A percentile compares a stretch with the other conserved stretches of the same genome.
These are phyloP conservation scores for Ischnura elegans DNA, from an alignment of 2,888 invertebrate genomes.

Conservation along the genomic window DNA sequence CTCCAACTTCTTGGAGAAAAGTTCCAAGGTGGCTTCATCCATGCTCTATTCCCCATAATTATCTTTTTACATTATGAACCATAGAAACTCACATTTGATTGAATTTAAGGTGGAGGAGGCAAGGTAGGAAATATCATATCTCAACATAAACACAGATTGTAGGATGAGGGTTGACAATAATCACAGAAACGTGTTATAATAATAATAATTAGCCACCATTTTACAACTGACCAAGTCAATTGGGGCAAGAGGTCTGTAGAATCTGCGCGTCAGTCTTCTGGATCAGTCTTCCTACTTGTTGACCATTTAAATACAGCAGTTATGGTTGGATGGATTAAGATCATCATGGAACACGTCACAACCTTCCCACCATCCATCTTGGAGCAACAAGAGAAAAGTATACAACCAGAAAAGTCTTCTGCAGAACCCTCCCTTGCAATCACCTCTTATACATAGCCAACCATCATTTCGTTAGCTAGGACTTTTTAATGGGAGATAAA, in stretches of 20 bases:
- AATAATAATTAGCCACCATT: conserved; percentile 60
- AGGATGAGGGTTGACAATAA: conserved; percentile 67
- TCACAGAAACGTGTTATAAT: conserved; percentile 63
- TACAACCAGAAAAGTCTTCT: conserved; percentile 59
- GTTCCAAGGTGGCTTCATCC: conserved; percentile 34
- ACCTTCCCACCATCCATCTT: conserved; percentile 55
- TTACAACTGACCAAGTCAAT: conserved; percentile 67
- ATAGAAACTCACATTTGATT: conserved; percentile 41
- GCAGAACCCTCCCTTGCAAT: conserved; percentile 56
- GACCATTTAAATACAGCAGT: conserved; percentile 51
- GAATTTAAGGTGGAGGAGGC: conserved; percentile 44
- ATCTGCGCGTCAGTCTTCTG: conserved; percentile 62
- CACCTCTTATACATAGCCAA: conserved; percentile 13
- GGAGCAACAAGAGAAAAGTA: conserved; percentile 64
- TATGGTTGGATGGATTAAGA: conserved; percentile 59
- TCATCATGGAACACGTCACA: conserved; percentile 56
- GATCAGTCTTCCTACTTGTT: conserved; percentile 62
- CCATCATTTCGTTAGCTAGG: neutral
- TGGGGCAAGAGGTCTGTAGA: conserved; percentile 57
- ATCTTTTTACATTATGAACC: conserved; percentile 56
- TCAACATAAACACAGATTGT: conserved; percentile 65
- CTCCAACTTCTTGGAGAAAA: conserved; percentile 34
- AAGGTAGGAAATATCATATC: conserved; percentile 55
- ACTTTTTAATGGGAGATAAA: conserved; percentile 30
- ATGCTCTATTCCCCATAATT: conserved; percentile 32